A percentile compares a stretch with the other conserved stretches of the same genome.
phyloP scores from a whole-genome alignment of 2,797 vertebrate genomes.

The Hafferia zeledoni region DNA sequence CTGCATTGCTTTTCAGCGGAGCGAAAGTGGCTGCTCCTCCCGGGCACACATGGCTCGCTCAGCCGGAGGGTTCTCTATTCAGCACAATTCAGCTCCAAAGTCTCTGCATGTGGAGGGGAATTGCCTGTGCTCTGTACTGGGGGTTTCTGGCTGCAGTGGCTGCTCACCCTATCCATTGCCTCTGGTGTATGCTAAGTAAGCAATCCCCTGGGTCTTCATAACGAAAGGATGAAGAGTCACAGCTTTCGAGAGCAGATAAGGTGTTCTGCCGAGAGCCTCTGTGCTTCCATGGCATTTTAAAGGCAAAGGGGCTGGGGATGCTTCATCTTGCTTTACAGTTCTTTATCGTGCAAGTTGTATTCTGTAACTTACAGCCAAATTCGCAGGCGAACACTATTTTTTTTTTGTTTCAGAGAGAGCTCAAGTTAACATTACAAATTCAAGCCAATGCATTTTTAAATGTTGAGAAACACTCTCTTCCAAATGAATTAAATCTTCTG shows the following conservation, averaged over 20 bases:
- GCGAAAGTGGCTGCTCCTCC: constrained; percentile 20
- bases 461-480: background rate
- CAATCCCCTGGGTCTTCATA: constrained; percentile 58
- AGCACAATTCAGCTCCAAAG: constrained; percentile 31
- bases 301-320: constrained; percentile 60
- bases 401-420: background rate
- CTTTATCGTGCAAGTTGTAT: background rate
- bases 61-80: constrained; percentile 31
- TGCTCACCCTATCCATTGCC: constrained; percentile 61
- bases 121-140: background rate
- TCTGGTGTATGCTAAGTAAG: constrained; percentile 60
- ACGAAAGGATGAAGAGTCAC: constrained; percentile 39
- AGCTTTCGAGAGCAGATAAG: constrained; percentile 53
- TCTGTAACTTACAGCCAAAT: background rate
- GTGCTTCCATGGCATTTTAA: constrained; percentile 68
- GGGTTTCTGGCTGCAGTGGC: constrained; percentile 44
- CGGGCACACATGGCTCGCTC: constrained; percentile 49
- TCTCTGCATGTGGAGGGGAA: constrained; percentile 22
- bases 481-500: background rate
- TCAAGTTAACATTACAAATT: background rate
- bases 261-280: constrained; percentile 53
- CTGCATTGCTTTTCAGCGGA: constrained; percentile 66
- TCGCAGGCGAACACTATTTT: background rate
- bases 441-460: background rate
- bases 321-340: background rate